Percentiles rank a stretch among this genome's conserved stretches.
phyloP scores from a whole-genome alignment of 2,113 vertebrate genomes.

The Microtus ochrogaster region DNA sequence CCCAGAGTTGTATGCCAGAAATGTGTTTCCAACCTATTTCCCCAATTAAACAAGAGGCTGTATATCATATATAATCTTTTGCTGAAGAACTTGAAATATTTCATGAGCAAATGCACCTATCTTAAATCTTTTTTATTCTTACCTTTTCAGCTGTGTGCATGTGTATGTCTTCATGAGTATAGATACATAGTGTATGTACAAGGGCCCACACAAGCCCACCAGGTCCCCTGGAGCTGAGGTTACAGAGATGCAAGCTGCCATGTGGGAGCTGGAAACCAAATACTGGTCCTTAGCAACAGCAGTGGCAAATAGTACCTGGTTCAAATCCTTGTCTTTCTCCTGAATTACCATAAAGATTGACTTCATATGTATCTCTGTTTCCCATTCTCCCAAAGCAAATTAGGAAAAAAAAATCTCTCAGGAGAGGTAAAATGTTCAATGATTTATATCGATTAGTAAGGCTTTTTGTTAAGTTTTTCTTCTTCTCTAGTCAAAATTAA shows the following conservation, averaged over 20 bases:
- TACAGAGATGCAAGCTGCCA: background rate
- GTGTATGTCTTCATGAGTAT: background rate
- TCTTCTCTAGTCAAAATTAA: slow-evolving; percentile 2
- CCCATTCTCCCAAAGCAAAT: background rate
- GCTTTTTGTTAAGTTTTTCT: background rate
- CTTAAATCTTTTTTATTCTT: background rate
- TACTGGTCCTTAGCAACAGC: background rate
- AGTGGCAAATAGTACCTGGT: background rate
- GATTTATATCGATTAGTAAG: background rate
- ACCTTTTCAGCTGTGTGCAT: background rate
- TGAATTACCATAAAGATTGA: background rate
- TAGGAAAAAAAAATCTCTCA: background rate
- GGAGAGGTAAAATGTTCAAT: background rate
- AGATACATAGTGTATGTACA: background rate
- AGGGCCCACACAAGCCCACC: too few relatives aligned
- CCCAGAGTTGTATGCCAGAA: background rate
- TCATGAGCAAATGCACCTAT: background rate
- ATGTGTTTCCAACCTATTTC: background rate
- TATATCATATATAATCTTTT: background rate
- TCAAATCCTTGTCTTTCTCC: background rate
- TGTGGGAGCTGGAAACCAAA: background rate
- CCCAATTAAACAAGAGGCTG: background rate
- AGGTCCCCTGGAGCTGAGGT: background rate
- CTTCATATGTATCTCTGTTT: background rate
- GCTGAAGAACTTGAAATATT: background rate